A percentile compares a stretch with the other conserved stretches of the same genome.
Conservation (phyloP, 2,113 vertebrate species). For the Corynorhinus townsendii region DNA sequence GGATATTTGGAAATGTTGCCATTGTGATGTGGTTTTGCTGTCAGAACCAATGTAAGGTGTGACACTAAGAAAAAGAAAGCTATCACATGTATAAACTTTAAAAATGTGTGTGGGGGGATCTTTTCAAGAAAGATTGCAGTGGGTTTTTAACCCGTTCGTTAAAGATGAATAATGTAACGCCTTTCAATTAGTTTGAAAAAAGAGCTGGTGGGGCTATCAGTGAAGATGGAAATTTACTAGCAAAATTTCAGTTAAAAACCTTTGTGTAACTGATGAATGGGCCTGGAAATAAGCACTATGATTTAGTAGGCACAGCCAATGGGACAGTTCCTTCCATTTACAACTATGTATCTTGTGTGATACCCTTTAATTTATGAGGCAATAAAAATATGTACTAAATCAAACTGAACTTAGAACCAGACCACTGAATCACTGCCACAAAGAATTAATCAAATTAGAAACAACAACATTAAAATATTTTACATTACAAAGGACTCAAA, state of each 20-base stretch:
- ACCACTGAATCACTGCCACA: neutral
- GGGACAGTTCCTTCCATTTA: neutral
- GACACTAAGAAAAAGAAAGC: neutral
- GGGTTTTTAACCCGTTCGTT: neutral
- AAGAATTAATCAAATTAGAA: neutral
- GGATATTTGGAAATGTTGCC: neutral
- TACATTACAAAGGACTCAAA: neutral
- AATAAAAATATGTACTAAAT: neutral
- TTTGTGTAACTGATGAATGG: neutral
- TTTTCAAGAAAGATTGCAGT: neutral
- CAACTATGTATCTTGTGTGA: neutral
- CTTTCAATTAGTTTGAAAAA: slow-evolving; percentile 22
- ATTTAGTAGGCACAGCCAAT: neutral
- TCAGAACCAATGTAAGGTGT: slow-evolving; percentile 6
- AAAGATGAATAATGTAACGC: neutral
- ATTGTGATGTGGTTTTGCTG: neutral
- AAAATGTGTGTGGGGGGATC: neutral
- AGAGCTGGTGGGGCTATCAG: neutral
- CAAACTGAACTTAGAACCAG: neutral
- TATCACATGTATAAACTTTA: neutral
- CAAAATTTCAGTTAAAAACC: slow-evolving; percentile 4
- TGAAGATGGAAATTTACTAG: slow-evolving; percentile 21
- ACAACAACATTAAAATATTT: neutral
- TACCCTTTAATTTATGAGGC: neutral
- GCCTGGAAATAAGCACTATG: neutral